Evolutionary conservation across 2,888 invertebrate genomes (phyloP).

Genomic region (Caenorhabditis zanzibari): DNA sequence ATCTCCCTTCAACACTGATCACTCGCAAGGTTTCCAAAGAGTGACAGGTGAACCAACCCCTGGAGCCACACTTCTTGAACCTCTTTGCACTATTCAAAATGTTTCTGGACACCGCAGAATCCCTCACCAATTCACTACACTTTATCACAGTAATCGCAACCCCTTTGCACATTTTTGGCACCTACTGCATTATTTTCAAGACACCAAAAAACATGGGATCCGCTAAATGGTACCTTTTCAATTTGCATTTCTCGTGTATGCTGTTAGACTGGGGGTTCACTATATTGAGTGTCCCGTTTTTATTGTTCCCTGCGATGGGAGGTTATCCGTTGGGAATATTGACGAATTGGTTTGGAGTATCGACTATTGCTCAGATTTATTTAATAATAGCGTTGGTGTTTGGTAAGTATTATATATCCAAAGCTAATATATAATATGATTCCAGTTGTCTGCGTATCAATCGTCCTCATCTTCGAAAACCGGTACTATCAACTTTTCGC

Average conservation of each 20-base stretch:
- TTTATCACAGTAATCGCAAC: neutral
- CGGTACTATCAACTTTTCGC: slow-evolving; percentile 13
- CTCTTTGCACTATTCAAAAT: too few relatives aligned
- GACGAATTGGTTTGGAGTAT: neutral
- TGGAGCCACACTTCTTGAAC: too few relatives aligned
- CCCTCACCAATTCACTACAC: neutral
- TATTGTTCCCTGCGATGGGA: slow-evolving; percentile 4
- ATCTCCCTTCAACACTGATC: too few relatives aligned
- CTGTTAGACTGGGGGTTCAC: neutral
- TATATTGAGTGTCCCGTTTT: neutral
- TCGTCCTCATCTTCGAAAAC: slow-evolving; percentile 4
- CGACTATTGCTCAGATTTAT: neutral
- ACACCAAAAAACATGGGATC: slow-evolving; percentile 11
- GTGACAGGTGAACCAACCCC: too few relatives aligned
- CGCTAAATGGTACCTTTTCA: neutral
- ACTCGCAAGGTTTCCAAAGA: too few relatives aligned
- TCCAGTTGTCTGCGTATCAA: slow-evolving; percentile 2
- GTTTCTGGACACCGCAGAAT: neutral
- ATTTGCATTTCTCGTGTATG: neutral
- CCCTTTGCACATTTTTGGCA: slow-evolving; percentile 9
- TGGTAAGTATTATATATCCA: neutral
- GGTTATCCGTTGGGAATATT: slow-evolving; percentile 1
- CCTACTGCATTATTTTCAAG: neutral
- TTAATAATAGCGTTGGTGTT: neutral
- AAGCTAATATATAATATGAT: too few relatives aligned